A percentile compares a stretch with the other conserved stretches of the same genome.
Evolutionary conservation across 23 tunicate species (phyloP).

Genomic region (Phallusia fumigata): DNA sequence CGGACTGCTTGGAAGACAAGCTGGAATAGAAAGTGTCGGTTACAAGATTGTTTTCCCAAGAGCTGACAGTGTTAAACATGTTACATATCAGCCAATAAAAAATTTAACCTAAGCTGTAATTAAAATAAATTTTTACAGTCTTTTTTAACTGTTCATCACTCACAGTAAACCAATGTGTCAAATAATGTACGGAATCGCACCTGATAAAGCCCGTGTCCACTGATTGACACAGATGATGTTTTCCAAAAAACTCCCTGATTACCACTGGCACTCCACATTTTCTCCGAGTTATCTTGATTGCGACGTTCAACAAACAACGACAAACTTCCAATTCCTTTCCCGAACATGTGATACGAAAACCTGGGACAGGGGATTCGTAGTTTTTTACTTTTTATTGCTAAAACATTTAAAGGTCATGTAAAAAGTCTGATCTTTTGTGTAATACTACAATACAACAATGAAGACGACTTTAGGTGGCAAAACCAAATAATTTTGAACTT

Average conservation of each 20-base stretch:
- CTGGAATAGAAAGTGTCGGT: constrained; percentile 25
- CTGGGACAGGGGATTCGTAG: constrained; percentile 22
- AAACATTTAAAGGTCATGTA: not conserved
- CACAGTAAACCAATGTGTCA: not conserved
- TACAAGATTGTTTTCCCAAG: not conserved
- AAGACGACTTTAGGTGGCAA: too few species aligned
- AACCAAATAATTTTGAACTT: not conserved
- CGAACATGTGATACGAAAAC: constrained; percentile 81
- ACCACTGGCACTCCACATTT: constrained; percentile 60
- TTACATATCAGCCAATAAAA: too few species aligned
- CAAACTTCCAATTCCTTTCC: constrained; percentile 45
- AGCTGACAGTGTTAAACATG: too few species aligned
- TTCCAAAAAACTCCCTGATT: constrained; percentile 89
- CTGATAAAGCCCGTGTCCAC: constrained; percentile 53
- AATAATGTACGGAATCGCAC: constrained; percentile 13
- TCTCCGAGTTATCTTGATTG: not conserved
- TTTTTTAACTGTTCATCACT: too few species aligned
- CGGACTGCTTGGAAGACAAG: constrained; percentile 65
- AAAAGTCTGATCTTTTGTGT: too few species aligned
- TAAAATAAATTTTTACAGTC: too few species aligned
- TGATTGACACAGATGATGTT: constrained; percentile 49
- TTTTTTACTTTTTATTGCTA: not conserved
- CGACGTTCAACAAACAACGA: constrained; percentile 13
- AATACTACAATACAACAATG: too few species aligned
- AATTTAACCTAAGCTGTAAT: too few species aligned